Percentiles rank a stretch among this genome's conserved stretches.
Evolutionary conservation across 2,888 invertebrate genomes (phyloP).

Genomic region (Napeogenes inachia): DNA sequence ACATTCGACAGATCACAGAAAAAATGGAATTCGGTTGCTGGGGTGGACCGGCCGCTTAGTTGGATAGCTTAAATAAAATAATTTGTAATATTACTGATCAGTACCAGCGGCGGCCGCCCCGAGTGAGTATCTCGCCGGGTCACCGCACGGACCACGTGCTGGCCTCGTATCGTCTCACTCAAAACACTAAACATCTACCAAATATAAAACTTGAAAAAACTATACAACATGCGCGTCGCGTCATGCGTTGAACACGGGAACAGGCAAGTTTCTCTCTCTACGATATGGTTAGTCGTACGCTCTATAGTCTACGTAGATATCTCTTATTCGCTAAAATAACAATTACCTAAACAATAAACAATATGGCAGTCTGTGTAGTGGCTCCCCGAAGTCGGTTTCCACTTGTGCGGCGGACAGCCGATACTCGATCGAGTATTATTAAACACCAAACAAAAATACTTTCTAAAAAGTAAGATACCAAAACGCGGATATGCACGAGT

Average conservation of each 20-base stretch:
- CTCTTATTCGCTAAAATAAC: slow-evolving; percentile 23
- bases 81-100: too few species aligned
- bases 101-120: neutral
- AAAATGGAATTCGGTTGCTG: slow-evolving; percentile 14
- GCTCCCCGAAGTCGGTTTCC: slow-evolving; percentile 9
- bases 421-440: neutral
- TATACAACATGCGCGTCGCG: slow-evolving; percentile 6
- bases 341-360: slow-evolving; percentile 26
- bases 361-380: slow-evolving; percentile 32
- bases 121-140: neutral
- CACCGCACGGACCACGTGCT: too few species aligned
- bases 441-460: neutral
- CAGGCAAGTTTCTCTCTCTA: slow-evolving; percentile 12
- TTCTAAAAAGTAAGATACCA: neutral
- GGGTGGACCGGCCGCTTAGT: slow-evolving; percentile 1
- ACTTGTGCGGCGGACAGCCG: neutral
- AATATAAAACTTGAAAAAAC: slow-evolving; percentile 11
- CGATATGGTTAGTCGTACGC: slow-evolving; percentile 20
- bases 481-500: neutral
- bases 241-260: slow-evolving; percentile 13
- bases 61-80: too few species aligned
- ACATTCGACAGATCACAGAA: slow-evolving; percentile 20
- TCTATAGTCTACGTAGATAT: slow-evolving; percentile 21
- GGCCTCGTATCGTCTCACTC: neutral
- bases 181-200: slow-evolving; percentile 4